Evolutionary conservation across 2,888 invertebrate species (phyloP).

Genomic region (Sclerodermus sp.): DNA sequence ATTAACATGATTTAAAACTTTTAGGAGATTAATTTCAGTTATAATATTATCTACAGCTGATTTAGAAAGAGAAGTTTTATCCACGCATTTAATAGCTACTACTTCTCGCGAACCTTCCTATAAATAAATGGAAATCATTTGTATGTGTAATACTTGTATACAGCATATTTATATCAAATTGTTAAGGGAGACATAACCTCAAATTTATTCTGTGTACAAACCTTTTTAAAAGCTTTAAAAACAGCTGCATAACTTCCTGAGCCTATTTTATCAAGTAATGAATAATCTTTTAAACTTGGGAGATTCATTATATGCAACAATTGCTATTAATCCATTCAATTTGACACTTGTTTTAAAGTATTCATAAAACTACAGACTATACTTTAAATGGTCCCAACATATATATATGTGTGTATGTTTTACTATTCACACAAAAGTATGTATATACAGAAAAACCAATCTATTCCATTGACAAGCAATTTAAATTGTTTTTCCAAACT

Average conservation of each 20-base stretch:
- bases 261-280: constrained; percentile 75
- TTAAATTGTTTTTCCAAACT: no score
- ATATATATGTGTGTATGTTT: no score
- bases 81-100: constrained; percentile 82
- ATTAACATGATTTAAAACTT: constrained; percentile 75
- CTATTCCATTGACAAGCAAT: no score
- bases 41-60: constrained; percentile 78
- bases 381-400: no score
- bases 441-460: no score
- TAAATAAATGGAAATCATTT: constrained; percentile 18
- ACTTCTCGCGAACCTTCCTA: constrained; percentile 66
- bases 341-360: no score
- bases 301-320: constrained; percentile 56
- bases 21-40: constrained; percentile 79
- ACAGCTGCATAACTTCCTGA: constrained; percentile 84
- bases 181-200: neutral
- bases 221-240: constrained; percentile 77
- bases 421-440: no score
- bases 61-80: constrained; percentile 71
- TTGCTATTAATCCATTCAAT: constrained; percentile 7
- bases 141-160: neutral
- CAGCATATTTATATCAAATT: neutral
- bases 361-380: no score
- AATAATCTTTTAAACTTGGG: constrained; percentile 69
- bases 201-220: constrained; percentile 47